A percentile compares a stretch with the other conserved stretches of the same genome.
Conservation (phyloP, 2,888 invertebrate species). For the Heliconius ismenius region DNA sequence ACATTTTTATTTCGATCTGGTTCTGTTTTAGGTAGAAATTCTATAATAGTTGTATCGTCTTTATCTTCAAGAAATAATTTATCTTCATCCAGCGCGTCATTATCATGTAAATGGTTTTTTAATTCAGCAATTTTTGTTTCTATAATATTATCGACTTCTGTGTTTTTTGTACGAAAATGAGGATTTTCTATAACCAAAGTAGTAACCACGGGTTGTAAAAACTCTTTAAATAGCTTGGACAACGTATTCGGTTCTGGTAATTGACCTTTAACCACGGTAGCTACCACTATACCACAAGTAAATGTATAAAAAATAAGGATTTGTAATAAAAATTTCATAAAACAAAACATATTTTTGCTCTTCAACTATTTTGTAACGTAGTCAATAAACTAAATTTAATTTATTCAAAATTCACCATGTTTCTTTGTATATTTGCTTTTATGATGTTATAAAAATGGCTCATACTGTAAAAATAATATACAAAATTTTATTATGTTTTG, state of each 20-base stretch:
- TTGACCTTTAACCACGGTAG: conserved; percentile 32
- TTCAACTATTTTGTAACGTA: not conserved
- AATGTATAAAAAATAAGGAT: conserved; percentile 6
- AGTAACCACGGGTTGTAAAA: conserved; percentile 52
- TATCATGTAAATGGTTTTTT: conserved; percentile 55
- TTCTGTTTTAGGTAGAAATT: conserved; percentile 51
- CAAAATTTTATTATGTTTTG: not conserved
- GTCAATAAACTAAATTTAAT: not conserved
- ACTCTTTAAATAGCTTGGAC: conserved; percentile 49
- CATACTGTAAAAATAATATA: not conserved
- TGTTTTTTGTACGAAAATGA: conserved; percentile 38
- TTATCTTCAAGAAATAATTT: conserved; percentile 50
- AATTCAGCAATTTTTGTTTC: conserved; percentile 53
- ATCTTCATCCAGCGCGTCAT: conserved; percentile 41
- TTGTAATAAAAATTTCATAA: not conserved
- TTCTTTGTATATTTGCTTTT: conserved; percentile 1
- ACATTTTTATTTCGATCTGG: conserved; percentile 17
- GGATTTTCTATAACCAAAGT: conserved; percentile 25
- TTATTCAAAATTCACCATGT: not conserved
- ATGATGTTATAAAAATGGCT: conserved; percentile 5
- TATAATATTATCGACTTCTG: conserved; percentile 50
- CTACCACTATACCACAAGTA: not conserved
- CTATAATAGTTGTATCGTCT: conserved; percentile 62
- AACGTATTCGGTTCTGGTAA: conserved; percentile 46
- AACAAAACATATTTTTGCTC: not conserved